Percentiles rank a stretch among this genome's conserved stretches.
Conservation (phyloP, 1,140 invertebrate species). For the Theocolax elegans region DNA sequence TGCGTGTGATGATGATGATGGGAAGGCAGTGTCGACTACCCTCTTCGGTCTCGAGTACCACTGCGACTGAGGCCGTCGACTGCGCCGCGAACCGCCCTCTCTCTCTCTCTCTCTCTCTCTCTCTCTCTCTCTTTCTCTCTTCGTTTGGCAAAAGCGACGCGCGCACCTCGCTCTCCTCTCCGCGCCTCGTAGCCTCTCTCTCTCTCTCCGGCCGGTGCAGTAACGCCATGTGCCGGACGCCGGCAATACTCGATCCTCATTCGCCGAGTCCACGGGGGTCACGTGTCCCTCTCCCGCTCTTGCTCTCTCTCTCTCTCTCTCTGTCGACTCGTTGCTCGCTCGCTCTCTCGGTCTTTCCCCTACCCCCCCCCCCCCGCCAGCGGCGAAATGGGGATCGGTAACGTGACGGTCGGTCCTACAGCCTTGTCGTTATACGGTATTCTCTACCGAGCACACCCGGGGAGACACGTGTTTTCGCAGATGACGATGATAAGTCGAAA, state of each 20-base stretch:
- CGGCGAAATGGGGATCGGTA: no score
- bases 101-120: constrained; percentile 3
- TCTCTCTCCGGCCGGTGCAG: constrained; percentile 25
- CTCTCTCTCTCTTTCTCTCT: constrained; percentile 32
- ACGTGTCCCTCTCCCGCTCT: constrained; percentile 47
- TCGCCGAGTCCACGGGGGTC: constrained; percentile 46
- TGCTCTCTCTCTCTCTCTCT: no score
- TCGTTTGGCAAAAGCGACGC: constrained; percentile 56
- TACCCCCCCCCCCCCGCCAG: no score
- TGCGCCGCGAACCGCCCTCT: constrained; percentile 46
- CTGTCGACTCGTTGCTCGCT: no score
- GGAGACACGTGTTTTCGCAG: no score
- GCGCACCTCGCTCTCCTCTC: constrained; percentile 37
- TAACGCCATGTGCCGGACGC: constrained; percentile 58
- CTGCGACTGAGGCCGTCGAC: constrained; percentile 65
- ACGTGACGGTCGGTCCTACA: no score
- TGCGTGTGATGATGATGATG: no score
- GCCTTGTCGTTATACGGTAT: no score
- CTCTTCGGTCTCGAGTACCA: constrained; percentile 60
- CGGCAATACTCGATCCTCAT: constrained; percentile 52
- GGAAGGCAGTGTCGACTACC: constrained; percentile 58
- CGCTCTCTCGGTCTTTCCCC: no score
- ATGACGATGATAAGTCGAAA: no score
- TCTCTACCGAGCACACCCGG: no score
- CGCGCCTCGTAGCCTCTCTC: background rate